Base-by-base conservation (phyloP, 2,888 invertebrate genomes). In the Andrena praecox region DNA sequence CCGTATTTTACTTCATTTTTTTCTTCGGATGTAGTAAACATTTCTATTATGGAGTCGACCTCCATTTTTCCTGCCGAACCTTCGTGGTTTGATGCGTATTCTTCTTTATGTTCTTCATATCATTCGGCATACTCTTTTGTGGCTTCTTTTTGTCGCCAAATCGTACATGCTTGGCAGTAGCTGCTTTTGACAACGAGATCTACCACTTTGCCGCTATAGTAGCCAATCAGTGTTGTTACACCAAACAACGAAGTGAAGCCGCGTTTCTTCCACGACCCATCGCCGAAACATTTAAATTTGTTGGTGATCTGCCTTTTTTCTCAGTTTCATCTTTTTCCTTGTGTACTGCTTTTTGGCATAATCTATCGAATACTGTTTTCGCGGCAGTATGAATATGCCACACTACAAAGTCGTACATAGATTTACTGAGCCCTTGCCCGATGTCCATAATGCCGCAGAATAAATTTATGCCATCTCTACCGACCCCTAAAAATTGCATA, bases 251-350 rank as follows among this genome's bases (percentile, higher is more conserved):
- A 72, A n/a, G 63, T 63, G 52, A 60, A 70, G 10, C 50, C 60
- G 12, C 60, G 29, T 31, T 60, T 70, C 2, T 60, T 70, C 62
- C 67, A 67, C 3, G 75, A 75, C 0, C 75, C 68, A 42, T 69
- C 74, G 7, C 71, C 74, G 10, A 75, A 35, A 78, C 50, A 5
- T 60, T 71, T 6, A 74, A 29, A 50, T 66, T 54, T 31, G 50
- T 59, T 24, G 54, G 33, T 12, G 20, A 56, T 20, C 16, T 16
- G 33, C 67, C 81, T 56, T 73, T 59, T 69, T 73, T 31, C 24
- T 50, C 60, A 16, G 60, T 76, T 66, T 68, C 66, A 24, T 16
- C 63, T 29, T 75, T 63, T 48, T 82, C 70, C 50, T 78, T 67
- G 66, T 69, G 4, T 2, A 73, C 72, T 74, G 70, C 77, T 29